A percentile compares a stretch with the other conserved stretches of the same genome.
These are phyloP conservation scores for Pachyuromys duprasi DNA, from an alignment of 2,797 vertebrate species.

Conservation along the genomic window DNA sequence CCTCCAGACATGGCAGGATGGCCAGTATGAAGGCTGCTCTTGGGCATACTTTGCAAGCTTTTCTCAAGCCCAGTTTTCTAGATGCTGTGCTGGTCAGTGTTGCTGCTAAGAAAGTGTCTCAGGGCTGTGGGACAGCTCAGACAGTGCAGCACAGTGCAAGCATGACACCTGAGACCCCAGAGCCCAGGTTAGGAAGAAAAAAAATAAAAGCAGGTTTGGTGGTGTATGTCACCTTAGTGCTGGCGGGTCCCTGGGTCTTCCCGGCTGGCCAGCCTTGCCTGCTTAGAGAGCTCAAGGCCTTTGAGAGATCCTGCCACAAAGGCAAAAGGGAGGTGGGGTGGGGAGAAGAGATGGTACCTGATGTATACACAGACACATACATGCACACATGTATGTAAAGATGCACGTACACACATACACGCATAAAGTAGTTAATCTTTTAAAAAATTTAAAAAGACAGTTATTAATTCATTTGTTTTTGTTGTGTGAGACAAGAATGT, in stretches of 20 bases:
- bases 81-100: background rate
- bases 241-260: background rate
- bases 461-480: background rate
- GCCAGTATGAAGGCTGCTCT: background rate
- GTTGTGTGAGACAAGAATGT: background rate
- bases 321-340: no score
- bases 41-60: background rate
- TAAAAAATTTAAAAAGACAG: background rate
- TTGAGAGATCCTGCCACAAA: background rate
- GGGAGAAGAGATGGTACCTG: background rate
- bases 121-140: background rate
- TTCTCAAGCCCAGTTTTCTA: background rate
- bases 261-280: background rate
- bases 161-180: background rate
- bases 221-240: background rate
- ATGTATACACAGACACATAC: background rate
- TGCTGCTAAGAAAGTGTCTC: background rate
- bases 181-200: background rate
- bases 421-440: no score
- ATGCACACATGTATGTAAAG: no score
- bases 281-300: background rate
- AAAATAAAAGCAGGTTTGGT: background rate
- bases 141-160: background rate
- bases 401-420: background rate
- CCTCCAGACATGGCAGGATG: background rate